Evolutionary conservation across 1,140 invertebrate species (phyloP), one percentile per base, ranked within the genome.

Genomic region (Ganaspis sp.): DNA sequence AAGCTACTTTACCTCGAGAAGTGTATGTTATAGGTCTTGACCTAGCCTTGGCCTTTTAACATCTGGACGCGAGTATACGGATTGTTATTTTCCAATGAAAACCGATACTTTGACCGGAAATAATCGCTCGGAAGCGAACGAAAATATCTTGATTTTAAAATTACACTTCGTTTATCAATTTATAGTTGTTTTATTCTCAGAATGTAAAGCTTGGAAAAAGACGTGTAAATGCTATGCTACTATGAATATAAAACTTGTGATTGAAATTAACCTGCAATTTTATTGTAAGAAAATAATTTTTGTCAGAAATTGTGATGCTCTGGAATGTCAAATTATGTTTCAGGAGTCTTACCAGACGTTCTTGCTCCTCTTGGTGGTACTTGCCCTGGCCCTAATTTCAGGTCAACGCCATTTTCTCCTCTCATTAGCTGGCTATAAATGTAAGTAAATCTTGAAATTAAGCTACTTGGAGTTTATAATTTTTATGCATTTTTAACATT

Each of bases 351-450:
- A 91, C 91, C 90, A 73, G 81, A 82, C 72, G 95, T 88, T 70
- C 93, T 93, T 78, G 94, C 94, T 82, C 94, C 95, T 76, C 94
- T 93, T 26, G 95, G 95, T 87, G 94, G 93, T 83, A 96, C 93
- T 87, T 97, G 95, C 58, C 95, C 95, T 21, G 95, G 95, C 23
- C 96, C 96, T 71, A 96, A 91, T 81, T 93, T 93, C 54, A 91
- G 80, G 34, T 91, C 89, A n/a, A 90, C 70, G 42, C 86, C 88
- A 76, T 89, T 87, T 75, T 90, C 89, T 75, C 85, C 83, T 74
- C 78, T 89, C 78, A 85, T 82, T 58, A 84, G 80, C 80, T 89
- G 88, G 84, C 90, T 91, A 76, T 9, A 88, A 86, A n/a, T n/a
- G n/a, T n/a, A n/a, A n/a, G n/a, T n/a, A n/a, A n/a, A n/a, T n/a